phyloP scores from a whole-genome alignment of 2,113 vertebrate genomes.

The Microtus pennsylvanicus region DNA sequence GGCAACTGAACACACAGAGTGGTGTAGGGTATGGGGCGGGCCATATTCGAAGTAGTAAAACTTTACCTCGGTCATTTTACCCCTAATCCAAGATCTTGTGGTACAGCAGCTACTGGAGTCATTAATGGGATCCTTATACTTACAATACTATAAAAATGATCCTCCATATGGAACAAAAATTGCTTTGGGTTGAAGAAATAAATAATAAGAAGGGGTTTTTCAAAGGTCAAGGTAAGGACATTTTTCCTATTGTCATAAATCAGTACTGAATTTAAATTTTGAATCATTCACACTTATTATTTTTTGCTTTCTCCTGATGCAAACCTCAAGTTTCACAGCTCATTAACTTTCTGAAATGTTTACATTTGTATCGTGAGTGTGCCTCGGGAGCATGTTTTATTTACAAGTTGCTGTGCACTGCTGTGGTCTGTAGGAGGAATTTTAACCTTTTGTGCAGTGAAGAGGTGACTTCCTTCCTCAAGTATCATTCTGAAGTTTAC shows the following conservation, averaged over 20 bases:
- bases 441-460: slow-evolving; percentile 7
- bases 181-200: slow-evolving; percentile 57
- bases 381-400: slow-evolving; percentile 25
- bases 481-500: slow-evolving; percentile 37
- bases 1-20: slow-evolving; percentile 82
- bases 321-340: slow-evolving; percentile 41
- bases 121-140: slow-evolving; percentile 62
- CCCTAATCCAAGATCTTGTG: slow-evolving; percentile 46
- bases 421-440: slow-evolving; percentile 39
- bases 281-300: not conserved
- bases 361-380: slow-evolving; percentile 10
- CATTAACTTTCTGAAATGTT: not conserved
- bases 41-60: slow-evolving; percentile 86
- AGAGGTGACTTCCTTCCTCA: slow-evolving; percentile 33
- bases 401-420: slow-evolving; percentile 32
- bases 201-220: slow-evolving; percentile 41
- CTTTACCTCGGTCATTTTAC: slow-evolving; percentile 74
- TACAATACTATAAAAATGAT: slow-evolving; percentile 46
- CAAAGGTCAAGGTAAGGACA: slow-evolving; percentile 77
- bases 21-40: slow-evolving; percentile 85
- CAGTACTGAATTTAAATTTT: slow-evolving; percentile 48
- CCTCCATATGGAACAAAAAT: slow-evolving; percentile 58
- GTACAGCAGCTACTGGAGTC: slow-evolving; percentile 58
- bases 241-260: slow-evolving; percentile 54
- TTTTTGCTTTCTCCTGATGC: not conserved